A percentile compares a stretch with the other conserved stretches of the same genome.
These are phyloP conservation scores for Cryptus armator DNA, from an alignment of 2,888 invertebrate species.

Conservation along the genomic window DNA sequence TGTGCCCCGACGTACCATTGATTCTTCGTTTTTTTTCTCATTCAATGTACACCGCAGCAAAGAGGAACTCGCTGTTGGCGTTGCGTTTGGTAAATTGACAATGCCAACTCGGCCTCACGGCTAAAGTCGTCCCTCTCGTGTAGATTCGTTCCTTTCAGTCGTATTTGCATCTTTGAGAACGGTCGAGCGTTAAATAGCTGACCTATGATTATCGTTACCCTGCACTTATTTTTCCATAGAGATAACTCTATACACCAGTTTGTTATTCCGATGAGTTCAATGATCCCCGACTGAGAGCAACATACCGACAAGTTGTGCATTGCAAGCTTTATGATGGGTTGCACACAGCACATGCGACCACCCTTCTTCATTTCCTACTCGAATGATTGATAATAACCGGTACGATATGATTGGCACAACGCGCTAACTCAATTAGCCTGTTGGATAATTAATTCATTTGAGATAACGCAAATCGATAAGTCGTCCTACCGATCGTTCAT, in stretches of 20 bases:
- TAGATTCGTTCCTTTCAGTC: constrained; percentile 30
- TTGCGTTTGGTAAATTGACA: constrained; percentile 55
- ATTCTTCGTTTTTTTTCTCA: constrained; percentile 54
- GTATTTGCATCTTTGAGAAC: constrained; percentile 48
- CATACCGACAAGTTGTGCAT: not conserved
- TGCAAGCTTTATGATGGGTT: too few species aligned
- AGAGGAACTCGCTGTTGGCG: constrained; percentile 45
- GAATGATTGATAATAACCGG: not conserved
- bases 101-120: constrained; percentile 19
- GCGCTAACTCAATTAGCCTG: constrained; percentile 77
- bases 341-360: not conserved
- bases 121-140: not conserved
- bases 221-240: not conserved
- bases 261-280: not conserved
- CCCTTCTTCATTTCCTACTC: not conserved
- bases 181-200: constrained; percentile 19
- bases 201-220: constrained; percentile 21
- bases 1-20: constrained; percentile 75
- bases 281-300: not conserved
- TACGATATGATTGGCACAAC: not conserved
- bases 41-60: constrained; percentile 40
- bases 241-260: constrained; percentile 28
- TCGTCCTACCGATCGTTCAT: constrained; percentile 2
- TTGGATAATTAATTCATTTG: constrained; percentile 79
- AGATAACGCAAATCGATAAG: constrained; percentile 75